Evolutionary conservation across 2,797 vertebrate genomes (phyloP), one percentile per base, ranked within the genome.

Genomic region (Oreochromis grahami): DNA sequence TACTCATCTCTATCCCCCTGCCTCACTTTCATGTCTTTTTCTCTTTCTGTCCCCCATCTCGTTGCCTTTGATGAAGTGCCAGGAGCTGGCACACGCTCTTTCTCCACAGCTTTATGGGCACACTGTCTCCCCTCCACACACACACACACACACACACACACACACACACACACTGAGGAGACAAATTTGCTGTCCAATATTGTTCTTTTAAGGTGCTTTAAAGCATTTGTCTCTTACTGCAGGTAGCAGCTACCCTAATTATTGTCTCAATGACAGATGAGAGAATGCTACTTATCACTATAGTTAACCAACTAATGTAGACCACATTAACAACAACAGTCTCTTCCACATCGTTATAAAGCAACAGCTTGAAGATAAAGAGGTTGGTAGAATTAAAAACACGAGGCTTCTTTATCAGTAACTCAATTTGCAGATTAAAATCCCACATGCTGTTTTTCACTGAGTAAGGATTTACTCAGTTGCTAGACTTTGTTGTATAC

Each of bases 51-150:
- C 81, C 84, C 78, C 76, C 78, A 56, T 88, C 88, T 90, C 36
- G 82, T 86, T 88, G 88, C 79, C 92, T 95, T 94, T 95, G 93
- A 95, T 94, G 85, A 84, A 85, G 87, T 84, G 93, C 95, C 93
- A 91, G 90, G 41, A 84, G 85, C 89, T 93, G 88, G 90, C 88
- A 91, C 82, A 74, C 13, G 7, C 84, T 89, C 79, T 85, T 83
- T 89, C 86, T 85, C 82, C 76, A 84, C 24, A 12, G 78, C 81
- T 85, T 90, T 85, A 82, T 43, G 58, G 50, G 36, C 70, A 51
- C 86, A 51, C 38, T 32, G 32, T 88, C 88, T 82, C 56, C 56
- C 78, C 76, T 85, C 77, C 24, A 26, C 26, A 26, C 26, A 26
- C 4, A 26, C 26, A 26, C 26, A 26, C 26, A 26, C 26, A 26